Evolutionary conservation across 2,113 vertebrate genomes (phyloP), one percentile per base, ranked within the genome.

Genomic region (Capreolus pygargus): DNA sequence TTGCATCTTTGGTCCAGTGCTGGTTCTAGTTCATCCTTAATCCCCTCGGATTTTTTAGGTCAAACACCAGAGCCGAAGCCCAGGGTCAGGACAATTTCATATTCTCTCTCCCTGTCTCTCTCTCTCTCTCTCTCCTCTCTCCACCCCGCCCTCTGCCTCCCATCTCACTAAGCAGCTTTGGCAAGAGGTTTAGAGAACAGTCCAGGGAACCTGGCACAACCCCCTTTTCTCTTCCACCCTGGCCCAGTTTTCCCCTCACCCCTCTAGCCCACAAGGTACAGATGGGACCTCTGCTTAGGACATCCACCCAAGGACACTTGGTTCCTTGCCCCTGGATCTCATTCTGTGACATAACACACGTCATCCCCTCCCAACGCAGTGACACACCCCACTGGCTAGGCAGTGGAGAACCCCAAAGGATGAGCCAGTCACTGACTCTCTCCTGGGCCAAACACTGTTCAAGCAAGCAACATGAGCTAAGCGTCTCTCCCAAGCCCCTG

Each of bases 131-230:
- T 79, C 83, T 39, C 21, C n/a, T 67, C 55, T 25, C 57, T 25
- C 74, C 50, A 55, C 4, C 45, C 39, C 27, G 23, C 39, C 6
- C 7, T 25, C 19, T 25, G 9, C 74, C 33, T 50, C 82, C 84
- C 96, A 87, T 96, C 83, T 86, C 97, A 96, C 90, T 98, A 96
- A 98, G 94, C 97, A 96, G 97, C 96, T 98, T 97, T 98, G 91
- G 93, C 94, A 96, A 60, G 91, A 90, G 97, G 88, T 98, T 97
- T 95, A 97, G 90, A 97, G 97, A 96, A 91, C 86, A 93, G 58
- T 89, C 81, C 89, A 93, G 67, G 70, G 85, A 86, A 86, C 94
- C 52, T 70, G 85, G 93, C 54, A 8, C 78, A 55, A 76, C 87
- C 70, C 36, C 54, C 64, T 92, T 91, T 85, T 25, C 70, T 88